A percentile compares a stretch with the other conserved stretches of the same genome.
Conservation (phyloP, 2,113 vertebrate genomes). For the Tretioscincus oriximinensis region DNA sequence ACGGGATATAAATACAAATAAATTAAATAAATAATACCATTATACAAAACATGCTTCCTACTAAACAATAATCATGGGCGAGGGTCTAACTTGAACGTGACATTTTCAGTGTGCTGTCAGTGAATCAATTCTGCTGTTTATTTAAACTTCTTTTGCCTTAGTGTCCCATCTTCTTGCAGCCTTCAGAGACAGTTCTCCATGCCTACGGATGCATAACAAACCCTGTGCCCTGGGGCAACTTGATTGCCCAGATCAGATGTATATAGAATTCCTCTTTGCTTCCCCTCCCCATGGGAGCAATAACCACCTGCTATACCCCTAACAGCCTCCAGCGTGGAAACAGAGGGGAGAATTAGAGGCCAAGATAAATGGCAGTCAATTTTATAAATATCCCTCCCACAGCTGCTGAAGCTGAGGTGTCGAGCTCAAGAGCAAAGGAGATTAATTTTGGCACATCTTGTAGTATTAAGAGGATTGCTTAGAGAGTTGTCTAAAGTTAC, state of each 20-base stretch:
- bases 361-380: neutral
- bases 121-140: neutral
- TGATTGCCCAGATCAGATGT: neutral
- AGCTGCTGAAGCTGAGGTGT: slow-evolving; percentile 21
- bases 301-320: slow-evolving; percentile 17
- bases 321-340: neutral
- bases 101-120: neutral
- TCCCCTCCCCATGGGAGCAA: slow-evolving; percentile 35
- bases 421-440: slow-evolving; percentile 22
- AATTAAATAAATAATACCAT: too few species aligned
- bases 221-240: neutral
- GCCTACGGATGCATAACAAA: neutral
- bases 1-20: too few species aligned
- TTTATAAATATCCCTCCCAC: slow-evolving; percentile 37
- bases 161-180: neutral
- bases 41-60: too few species aligned
- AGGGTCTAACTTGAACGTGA: neutral
- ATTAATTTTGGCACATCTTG: slow-evolving; percentile 25
- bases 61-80: neutral
- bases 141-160: neutral
- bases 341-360: slow-evolving; percentile 12
- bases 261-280: slow-evolving; percentile 8
- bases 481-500: neutral
- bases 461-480: neutral
- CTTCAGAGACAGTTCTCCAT: neutral